These are phyloP conservation scores for Cheirogaleus medius DNA, from an alignment of 2,113 vertebrate genomes.

Conservation along the genomic window DNA sequence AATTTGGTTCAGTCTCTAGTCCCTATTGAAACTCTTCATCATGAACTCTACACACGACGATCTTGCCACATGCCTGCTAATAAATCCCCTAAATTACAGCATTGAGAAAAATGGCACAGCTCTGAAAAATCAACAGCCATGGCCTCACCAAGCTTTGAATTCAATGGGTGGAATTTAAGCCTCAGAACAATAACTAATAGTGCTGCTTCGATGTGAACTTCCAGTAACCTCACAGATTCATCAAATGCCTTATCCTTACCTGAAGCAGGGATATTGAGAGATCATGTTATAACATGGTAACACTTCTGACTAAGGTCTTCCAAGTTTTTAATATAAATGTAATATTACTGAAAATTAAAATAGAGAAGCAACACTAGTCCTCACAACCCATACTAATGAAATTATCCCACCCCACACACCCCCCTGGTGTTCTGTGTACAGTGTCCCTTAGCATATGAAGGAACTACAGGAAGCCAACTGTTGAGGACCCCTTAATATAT, in stretches of 20 bases:
- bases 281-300: background rate
- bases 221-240: background rate
- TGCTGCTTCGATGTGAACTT: constrained; percentile 9
- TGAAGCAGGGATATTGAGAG: background rate
- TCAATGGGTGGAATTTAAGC: constrained; percentile 30
- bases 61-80: constrained; percentile 56
- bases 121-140: constrained; percentile 22
- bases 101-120: constrained; percentile 45
- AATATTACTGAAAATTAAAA: background rate
- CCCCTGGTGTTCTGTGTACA: background rate
- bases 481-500: background rate
- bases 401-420: background rate
- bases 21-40: constrained; percentile 33
- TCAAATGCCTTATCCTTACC: background rate
- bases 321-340: background rate
- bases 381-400: background rate
- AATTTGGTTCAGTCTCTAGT: background rate
- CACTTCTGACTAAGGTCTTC: background rate
- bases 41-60: background rate
- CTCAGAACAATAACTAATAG: constrained; percentile 42
- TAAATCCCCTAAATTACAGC: constrained; percentile 62
- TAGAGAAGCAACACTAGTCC: background rate
- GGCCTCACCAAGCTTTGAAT: background rate
- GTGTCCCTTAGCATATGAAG: background rate
- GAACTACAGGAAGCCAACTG: background rate